phyloP scores from a whole-genome alignment of 2,113 vertebrate species.

The Toxotes chatareus region DNA sequence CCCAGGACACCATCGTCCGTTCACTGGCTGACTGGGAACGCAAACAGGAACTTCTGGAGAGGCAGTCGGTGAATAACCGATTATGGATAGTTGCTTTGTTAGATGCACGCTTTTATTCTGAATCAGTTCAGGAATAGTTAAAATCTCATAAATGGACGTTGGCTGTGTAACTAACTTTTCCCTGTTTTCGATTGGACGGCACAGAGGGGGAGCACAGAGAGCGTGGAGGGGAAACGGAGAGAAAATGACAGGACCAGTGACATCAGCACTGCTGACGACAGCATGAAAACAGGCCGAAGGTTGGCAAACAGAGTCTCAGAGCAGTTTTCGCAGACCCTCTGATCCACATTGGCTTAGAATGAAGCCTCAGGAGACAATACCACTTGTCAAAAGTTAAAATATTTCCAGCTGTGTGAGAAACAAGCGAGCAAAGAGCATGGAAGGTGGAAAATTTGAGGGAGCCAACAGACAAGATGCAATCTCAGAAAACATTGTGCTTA shows the following conservation, averaged over 20 bases:
- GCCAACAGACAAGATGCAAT: no score
- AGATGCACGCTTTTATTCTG: not conserved
- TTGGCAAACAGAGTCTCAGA: constrained; percentile 7
- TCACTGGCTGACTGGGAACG: constrained; percentile 82
- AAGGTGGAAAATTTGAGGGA: not conserved
- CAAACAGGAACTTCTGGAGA: constrained; percentile 79
- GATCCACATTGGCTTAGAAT: not conserved
- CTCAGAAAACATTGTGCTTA: not conserved
- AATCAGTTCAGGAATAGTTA: not conserved
- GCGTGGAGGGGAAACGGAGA: constrained; percentile 57
- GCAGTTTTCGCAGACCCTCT: not conserved
- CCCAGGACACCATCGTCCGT: constrained; percentile 72
- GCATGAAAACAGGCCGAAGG: constrained; percentile 78
- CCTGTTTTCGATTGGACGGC: constrained; percentile 25
- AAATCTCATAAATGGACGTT: accelerated
- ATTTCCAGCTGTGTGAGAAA: not conserved
- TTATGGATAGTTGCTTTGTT: not conserved
- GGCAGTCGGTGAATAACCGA: constrained; percentile 75
- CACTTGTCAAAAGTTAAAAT: not conserved
- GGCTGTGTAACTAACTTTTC: not conserved
- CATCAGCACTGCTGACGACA: constrained; percentile 79
- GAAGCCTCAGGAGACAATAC: not conserved
- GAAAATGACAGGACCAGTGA: constrained; percentile 72
- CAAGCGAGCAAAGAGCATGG: not conserved
- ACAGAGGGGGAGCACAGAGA: constrained; percentile 70